Base-by-base conservation (phyloP, 1,140 invertebrate genomes). In the Nasonia longicornis region DNA sequence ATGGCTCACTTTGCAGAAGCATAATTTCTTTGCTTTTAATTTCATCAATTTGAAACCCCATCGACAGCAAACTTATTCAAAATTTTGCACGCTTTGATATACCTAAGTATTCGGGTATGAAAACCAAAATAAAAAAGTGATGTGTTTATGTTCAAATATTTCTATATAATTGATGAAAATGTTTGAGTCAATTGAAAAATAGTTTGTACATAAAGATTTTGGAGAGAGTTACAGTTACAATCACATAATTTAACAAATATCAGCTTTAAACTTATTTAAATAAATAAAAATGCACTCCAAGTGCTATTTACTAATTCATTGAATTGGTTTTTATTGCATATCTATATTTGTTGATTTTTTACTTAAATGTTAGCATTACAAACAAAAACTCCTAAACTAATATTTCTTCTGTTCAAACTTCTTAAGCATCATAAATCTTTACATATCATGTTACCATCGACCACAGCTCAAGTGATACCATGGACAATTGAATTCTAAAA, bases 371-470 rank as follows among this genome's bases (percentile, higher is more conserved):
- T 14, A 71, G 48, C 58, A 22, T 75, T 35, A 58, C 29, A 71
- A 67, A 80, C 35, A 42, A 73, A 81, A 77, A 31, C 20, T 66
- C 58, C 52, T 81, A 81, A 81, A 81, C 45, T 81, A 42, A 81
- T 42, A 20, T 67, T 63, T 52, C 48, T 63, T 11, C 26, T 48
- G 35, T 26, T 78, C 7, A 38, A 81, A 72, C 6, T 77, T 66
- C 58, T 74, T 67, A 73, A 4, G 31, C 2, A 35, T 71, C 31
- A 81, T 72, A 73, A 77, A 31, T 31, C 29, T 22, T 80, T 31
- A 77, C 22, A 77, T 77, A 45, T 76, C 11, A 29, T 29, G 29
- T 63, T 76, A 74, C 26, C 26, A 26, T 74, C 16, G 74, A 69
- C 63, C 73, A 76, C 73, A 81, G 64, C 64, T 76, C 73, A 76